Evolutionary conservation across 2,888 invertebrate genomes (phyloP), one percentile per base, ranked within the genome.

Genomic region (Spialia ferax): DNA sequence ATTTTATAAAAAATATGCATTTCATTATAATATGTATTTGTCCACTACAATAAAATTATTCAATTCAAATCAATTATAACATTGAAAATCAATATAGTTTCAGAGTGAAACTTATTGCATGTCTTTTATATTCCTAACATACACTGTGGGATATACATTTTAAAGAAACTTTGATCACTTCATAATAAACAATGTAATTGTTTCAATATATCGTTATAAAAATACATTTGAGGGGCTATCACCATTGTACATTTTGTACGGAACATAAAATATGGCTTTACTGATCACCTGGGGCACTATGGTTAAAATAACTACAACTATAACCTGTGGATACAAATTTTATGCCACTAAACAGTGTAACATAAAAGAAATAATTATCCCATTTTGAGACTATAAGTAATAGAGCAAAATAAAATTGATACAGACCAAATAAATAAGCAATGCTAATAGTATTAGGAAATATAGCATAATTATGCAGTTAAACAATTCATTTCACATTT

Each of bases 1-100:
- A 86, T 83, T 90, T 87, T 87, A 83, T 86, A 85, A 86, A 93
- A 88, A 93, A 89, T 87, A 90, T 88, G 87, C 87, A 87, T 87
- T 88, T 87, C 79, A 84, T 84, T 85, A 87, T 83, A n/a, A n/a
- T n/a, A n/a, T n/a, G n/a, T n/a, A 89, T 78, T 83, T 85, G 84
- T 88, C 79, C 75, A 75, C 78, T 84, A 85, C 82, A 84, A 83
- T 85, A 87, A 88, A 84, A 85, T 82, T 82, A 82, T 73, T 75
- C 71, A 74, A 70, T 70, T 71, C 68, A 77, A 74, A 75, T 69
- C 70, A 73, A 72, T 72, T 56, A 42, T 54, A 60, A 50, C 57
- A 66, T 66, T 60, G 26, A 54, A 60, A 42, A 42, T 42, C 48
- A 60, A 50, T 66, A 26, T 55, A 52, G 56, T 59, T 52, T 60